Percentiles rank a stretch among this genome's conserved stretches.
Evolutionary conservation across 2,888 invertebrate genomes (phyloP).

Genomic region (Formica aserva): DNA sequence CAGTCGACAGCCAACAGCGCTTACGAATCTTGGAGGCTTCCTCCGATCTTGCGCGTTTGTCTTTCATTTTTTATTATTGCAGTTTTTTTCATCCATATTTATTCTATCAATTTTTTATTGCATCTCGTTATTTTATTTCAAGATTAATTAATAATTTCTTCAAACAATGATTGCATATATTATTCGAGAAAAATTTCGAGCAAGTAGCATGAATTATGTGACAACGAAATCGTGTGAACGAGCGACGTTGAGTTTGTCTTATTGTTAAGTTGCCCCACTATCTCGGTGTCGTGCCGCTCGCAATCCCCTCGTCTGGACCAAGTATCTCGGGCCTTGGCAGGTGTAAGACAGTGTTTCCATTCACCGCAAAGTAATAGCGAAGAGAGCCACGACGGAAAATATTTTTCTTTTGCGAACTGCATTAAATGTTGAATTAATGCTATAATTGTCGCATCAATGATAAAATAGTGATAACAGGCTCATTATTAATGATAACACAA

Average conservation of each 20-base stretch:
- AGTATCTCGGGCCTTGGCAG: conserved; percentile 71
- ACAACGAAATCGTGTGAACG: not conserved
- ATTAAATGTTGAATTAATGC: not conserved
- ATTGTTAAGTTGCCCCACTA: conserved; percentile 52
- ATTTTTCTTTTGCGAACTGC: not conserved
- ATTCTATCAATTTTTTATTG: conserved; percentile 15
- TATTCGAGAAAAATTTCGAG: not conserved
- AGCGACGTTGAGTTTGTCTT: conserved; percentile 30
- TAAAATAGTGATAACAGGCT: not conserved
- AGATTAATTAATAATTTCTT: not conserved
- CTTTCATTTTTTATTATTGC: not conserved
- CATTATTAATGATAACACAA: not conserved
- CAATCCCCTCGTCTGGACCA: conserved; percentile 64
- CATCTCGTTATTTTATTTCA: not conserved
- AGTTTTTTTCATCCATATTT: conserved; percentile 12
- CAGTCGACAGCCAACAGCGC: conserved; percentile 61
- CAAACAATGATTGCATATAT: not conserved
- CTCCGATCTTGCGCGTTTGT: not conserved
- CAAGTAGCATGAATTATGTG: not conserved
- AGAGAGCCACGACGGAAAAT: conserved; percentile 27
- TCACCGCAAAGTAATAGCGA: conserved; percentile 62
- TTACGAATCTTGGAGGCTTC: conserved; percentile 43
- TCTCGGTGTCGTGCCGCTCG: conserved; percentile 74
- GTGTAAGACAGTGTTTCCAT: conserved; percentile 73
- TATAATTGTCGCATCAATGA: not conserved